These are phyloP conservation scores for Ostrea denselamellosa DNA, from an alignment of 1,140 invertebrate genomes.

Conservation along the genomic window DNA sequence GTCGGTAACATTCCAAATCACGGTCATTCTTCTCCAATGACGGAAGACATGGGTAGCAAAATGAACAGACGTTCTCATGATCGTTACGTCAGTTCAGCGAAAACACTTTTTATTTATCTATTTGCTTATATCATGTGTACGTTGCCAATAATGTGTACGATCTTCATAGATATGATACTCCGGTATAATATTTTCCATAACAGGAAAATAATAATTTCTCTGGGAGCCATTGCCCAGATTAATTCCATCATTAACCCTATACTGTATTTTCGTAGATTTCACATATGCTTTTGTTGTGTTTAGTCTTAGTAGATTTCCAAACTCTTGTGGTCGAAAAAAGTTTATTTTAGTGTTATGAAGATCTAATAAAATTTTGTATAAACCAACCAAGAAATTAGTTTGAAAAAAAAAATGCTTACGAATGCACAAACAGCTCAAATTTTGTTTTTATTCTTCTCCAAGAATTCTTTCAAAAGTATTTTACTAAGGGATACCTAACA, in stretches of 20 bases:
- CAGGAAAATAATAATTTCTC: background rate
- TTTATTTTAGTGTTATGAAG: too few species aligned
- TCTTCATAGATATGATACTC: background rate
- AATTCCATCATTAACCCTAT: background rate
- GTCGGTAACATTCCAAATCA: background rate
- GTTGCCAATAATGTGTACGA: constrained; percentile 9
- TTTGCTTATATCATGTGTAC: constrained; percentile 9
- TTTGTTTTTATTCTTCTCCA: too few species aligned
- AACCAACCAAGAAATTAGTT: too few species aligned
- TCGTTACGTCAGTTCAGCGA: background rate
- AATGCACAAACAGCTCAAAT: too few species aligned
- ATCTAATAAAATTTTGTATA: too few species aligned
- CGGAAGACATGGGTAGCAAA: background rate
- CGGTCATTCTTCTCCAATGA: background rate
- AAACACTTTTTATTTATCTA: constrained; percentile 19
- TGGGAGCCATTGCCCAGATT: background rate
- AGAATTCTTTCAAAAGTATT: too few species aligned
- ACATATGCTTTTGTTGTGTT: background rate
- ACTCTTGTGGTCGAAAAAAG: too few species aligned
- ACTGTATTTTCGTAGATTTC: constrained; percentile 25
- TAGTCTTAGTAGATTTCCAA: background rate
- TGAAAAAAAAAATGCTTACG: too few species aligned
- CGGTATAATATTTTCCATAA: background rate
- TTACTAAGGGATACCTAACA: too few species aligned
- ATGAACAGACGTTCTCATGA: background rate